phyloP scores from a whole-genome alignment of 2,888 invertebrate species.

The Drosophila diplacantha region DNA sequence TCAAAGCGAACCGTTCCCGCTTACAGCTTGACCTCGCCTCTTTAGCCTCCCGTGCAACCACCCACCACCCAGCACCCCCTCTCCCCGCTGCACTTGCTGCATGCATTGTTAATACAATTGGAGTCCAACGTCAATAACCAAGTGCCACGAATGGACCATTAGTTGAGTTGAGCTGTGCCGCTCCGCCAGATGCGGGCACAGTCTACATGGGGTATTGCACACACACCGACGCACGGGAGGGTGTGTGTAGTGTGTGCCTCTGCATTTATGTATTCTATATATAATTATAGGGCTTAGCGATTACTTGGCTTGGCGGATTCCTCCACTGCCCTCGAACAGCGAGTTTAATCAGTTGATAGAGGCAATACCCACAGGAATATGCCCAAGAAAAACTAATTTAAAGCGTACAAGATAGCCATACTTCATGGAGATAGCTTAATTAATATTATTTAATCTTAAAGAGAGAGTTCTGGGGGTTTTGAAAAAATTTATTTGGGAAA shows the following conservation, averaged over 20 bases:
- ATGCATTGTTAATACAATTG: slow-evolving; percentile 73
- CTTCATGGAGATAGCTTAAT: background rate
- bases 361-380: background rate
- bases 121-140: slow-evolving; percentile 73
- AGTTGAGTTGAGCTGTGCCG: slow-evolving; percentile 61
- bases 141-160: slow-evolving; percentile 73
- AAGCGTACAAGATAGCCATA: background rate
- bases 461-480: background rate
- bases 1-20: slow-evolving; percentile 63
- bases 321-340: slow-evolving; percentile 18
- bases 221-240: background rate
- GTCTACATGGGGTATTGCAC: slow-evolving; percentile 26
- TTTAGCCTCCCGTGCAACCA: background rate
- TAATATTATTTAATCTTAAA: background rate
- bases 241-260: slow-evolving; percentile 7
- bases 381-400: background rate
- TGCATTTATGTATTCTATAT: slow-evolving; percentile 43
- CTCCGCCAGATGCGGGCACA: slow-evolving; percentile 27
- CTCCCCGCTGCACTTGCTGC: slow-evolving; percentile 39
- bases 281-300: slow-evolving; percentile 52
- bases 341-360: slow-evolving; percentile 27
- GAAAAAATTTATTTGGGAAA: background rate
- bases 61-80: background rate
- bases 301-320: slow-evolving; percentile 34
- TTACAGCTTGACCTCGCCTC: slow-evolving; percentile 34